Conservation (phyloP, 2,113 vertebrate genomes). For the Rhombomys opimus region DNA sequence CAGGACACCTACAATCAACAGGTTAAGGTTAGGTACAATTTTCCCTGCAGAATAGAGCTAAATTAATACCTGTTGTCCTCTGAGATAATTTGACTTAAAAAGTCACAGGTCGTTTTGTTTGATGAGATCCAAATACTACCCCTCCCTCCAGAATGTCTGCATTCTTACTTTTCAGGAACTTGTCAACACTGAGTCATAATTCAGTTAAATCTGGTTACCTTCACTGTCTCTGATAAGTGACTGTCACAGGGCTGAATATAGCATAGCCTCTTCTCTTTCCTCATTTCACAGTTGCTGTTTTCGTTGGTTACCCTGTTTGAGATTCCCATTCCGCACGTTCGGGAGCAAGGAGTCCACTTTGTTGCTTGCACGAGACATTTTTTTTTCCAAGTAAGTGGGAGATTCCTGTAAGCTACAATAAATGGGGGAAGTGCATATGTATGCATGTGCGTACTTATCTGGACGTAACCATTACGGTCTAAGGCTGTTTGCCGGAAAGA, state of each 20-base stretch:
- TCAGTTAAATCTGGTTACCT: slow-evolving; percentile 84
- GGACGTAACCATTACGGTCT: not conserved
- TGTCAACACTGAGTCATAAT: not conserved
- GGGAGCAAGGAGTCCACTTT: slow-evolving; percentile 95
- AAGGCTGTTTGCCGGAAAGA: slow-evolving; percentile 24
- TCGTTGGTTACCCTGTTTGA: slow-evolving; percentile 94
- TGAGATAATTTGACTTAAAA: not conserved
- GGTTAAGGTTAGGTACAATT: not conserved
- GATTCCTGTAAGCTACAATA: slow-evolving; percentile 94
- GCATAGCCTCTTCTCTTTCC: slow-evolving; percentile 93
- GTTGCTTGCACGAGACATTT: slow-evolving; percentile 96
- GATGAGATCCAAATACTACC: not conserved
- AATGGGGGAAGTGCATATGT: not conserved
- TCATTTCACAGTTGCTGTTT: slow-evolving; percentile 95
- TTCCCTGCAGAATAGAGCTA: not conserved
- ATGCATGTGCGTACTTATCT: not conserved
- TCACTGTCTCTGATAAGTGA: slow-evolving; percentile 86
- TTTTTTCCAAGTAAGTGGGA: slow-evolving; percentile 94
- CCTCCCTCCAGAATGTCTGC: not conserved
- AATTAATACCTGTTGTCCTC: slow-evolving; percentile 3
- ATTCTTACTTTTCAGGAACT: not conserved
- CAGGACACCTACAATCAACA: not conserved
- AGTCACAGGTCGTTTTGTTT: slow-evolving; percentile 14
- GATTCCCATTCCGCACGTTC: slow-evolving; percentile 95
- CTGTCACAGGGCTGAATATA: slow-evolving; percentile 93